phyloP scores from a whole-genome alignment of 92 coral and sea anemone genomes.

The Umimayanthus kanabou region DNA sequence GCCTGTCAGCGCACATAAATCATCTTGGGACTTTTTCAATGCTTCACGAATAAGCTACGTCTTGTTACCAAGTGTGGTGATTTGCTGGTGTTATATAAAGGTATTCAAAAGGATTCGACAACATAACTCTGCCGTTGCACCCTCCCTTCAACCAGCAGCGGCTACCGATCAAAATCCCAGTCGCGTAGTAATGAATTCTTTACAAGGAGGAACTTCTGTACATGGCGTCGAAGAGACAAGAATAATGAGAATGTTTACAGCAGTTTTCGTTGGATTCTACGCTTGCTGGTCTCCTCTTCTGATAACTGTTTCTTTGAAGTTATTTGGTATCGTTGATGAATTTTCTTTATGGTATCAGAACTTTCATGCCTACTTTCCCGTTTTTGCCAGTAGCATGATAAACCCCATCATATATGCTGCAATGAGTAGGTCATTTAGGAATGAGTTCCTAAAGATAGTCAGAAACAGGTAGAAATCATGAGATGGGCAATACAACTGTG shows the following conservation, averaged over 20 bases:
- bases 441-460: neutral
- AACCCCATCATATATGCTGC: neutral
- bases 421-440: neutral
- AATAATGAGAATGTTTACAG: neutral
- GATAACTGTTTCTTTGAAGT: neutral
- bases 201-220: neutral
- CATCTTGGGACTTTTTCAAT: neutral
- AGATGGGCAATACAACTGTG: neutral
- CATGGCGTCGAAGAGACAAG: neutral
- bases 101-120: neutral
- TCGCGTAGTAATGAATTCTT: neutral
- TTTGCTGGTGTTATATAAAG: neutral
- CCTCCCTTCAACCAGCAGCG: neutral
- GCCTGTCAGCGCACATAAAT: neutral
- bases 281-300: neutral
- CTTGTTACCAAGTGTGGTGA: conserved; percentile 1
- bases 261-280: neutral
- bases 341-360: neutral
- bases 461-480: neutral
- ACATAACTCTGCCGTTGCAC: neutral
- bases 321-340: neutral
- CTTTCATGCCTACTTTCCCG: neutral
- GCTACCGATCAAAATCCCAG: neutral
- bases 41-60: neutral
- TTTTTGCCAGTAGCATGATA: neutral